Evolutionary conservation across 1,140 invertebrate genomes (phyloP).

Genomic region (Drosophila serrata): DNA sequence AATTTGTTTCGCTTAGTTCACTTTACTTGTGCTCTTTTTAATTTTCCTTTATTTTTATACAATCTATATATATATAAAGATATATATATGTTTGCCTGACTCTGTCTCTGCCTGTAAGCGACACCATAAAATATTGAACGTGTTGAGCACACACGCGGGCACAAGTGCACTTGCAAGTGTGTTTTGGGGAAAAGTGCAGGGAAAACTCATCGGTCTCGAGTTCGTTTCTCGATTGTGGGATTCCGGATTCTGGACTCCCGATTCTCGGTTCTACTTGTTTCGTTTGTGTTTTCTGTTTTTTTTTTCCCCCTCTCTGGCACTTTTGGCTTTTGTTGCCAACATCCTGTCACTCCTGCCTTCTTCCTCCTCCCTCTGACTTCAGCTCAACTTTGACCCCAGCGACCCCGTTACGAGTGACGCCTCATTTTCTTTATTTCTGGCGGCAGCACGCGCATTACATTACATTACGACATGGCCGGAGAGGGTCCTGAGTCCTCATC

Average conservation of each 20-base stretch:
- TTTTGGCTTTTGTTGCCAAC: conserved; percentile 69
- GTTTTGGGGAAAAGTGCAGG: neutral
- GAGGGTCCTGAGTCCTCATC: conserved; percentile 47
- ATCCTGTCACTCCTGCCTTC: neutral
- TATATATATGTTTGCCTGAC: conserved; percentile 49
- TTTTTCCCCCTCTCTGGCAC: conserved; percentile 14
- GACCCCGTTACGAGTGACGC: conserved; percentile 40
- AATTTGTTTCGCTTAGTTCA: neutral
- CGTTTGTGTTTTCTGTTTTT: conserved; percentile 19
- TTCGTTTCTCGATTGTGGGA: conserved; percentile 12
- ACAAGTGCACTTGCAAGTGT: conserved; percentile 26
- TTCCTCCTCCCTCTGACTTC: neutral
- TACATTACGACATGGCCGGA: conserved; percentile 67
- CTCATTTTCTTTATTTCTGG: conserved; percentile 49
- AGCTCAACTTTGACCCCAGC: conserved; percentile 8
- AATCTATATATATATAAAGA: conserved; percentile 6
- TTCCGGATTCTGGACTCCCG: conserved; percentile 16
- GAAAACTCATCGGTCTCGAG: conserved; percentile 58
- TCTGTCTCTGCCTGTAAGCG: conserved; percentile 69
- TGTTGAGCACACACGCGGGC: conserved; percentile 47
- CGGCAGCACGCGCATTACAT: conserved; percentile 77
- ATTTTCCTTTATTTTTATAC: conserved; percentile 6
- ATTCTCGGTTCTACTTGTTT: conserved; percentile 19
- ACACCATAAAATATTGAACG: conserved; percentile 81
- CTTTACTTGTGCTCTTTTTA: conserved; percentile 30